Evolutionary conservation across 2,113 vertebrate species (phyloP), one percentile per base, ranked within the genome.

Genomic region (Dromas ardeola): DNA sequence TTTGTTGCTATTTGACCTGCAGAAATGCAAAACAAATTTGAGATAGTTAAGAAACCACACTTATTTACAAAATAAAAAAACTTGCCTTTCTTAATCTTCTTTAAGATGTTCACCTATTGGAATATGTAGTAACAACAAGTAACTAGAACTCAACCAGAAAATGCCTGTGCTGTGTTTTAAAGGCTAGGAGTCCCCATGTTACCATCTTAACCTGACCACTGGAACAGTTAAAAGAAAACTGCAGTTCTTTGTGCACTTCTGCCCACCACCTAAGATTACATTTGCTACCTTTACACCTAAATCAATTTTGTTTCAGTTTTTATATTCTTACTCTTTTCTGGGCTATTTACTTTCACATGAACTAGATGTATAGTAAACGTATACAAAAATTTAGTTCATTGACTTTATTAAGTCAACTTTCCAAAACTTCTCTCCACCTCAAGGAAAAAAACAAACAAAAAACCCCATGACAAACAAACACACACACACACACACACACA

Each of bases 1-100:
- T 99, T 99, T 19, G 98, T 98, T 95, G 98, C 98, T 96, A 99
- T 99, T 93, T 99, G 99, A 97, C 99, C 99, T 99, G 95, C 36
- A 65, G 38, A 94, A 90, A 94, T 4, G 17, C 77, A 93, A 91
- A 96, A 55, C 23, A 5, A 61, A 59, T 22, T 50, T 3, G 13
- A 72, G 22, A 32, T 26, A 23, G 7, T 66, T 45, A 69, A 77
- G 42, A 65, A 70, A 32, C 2, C 25, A 45, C 36, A 8, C 5
- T 85, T 76, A 36, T n/a, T 92, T 71, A 86, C 11, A 21, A 88
- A 56, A 65, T 53, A 55, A 88, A 90, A 25, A 71, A 67, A 4
- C 40, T 36, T 67, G 26, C 27, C 36, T 66, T 69, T 71, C 23
- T 56, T 74, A n/a, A 47, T 30, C 3, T 34, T 61, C 45, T 65